Conservation (phyloP, 2,888 invertebrate species). For the Drosophila tripunctata region DNA sequence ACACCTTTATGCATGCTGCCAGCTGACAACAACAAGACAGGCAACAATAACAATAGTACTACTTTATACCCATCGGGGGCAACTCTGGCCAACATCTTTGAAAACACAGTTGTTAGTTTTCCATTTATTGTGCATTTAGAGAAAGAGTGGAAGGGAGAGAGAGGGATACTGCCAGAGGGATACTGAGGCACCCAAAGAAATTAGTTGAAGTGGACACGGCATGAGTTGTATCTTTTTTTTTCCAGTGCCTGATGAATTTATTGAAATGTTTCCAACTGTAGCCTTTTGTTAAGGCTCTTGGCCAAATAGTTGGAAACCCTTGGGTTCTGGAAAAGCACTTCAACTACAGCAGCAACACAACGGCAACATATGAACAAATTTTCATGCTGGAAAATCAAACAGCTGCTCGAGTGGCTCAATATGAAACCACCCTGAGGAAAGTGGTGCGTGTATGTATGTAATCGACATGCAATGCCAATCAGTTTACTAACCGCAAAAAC, state of each 20-base stretch:
- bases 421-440: conserved; percentile 42
- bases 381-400: conserved; percentile 63
- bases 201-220: conserved; percentile 69
- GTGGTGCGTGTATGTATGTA: too few relatives aligned
- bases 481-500: conserved; percentile 34
- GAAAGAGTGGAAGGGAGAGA: background rate
- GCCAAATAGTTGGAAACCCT: background rate
- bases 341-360: conserved; percentile 19
- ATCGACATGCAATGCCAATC: conserved; percentile 44
- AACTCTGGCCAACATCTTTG: conserved; percentile 26
- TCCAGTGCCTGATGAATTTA: conserved; percentile 69
- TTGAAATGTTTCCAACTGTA: conserved; percentile 65
- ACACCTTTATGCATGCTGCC: conserved; percentile 33
- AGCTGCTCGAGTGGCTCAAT: conserved; percentile 58
- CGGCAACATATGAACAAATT: conserved; percentile 62
- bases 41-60: conserved; percentile 29
- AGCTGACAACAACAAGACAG: conserved; percentile 56
- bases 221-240: conserved; percentile 51
- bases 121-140: conserved; percentile 73
- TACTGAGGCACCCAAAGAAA: conserved; percentile 33
- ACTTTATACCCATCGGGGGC: conserved; percentile 17
- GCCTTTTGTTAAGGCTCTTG: conserved; percentile 35
- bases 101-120: conserved; percentile 75
- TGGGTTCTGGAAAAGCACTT: conserved; percentile 29
- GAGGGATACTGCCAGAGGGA: background rate